phyloP scores from a whole-genome alignment of 2,113 vertebrate species.

The Heterotis niloticus region DNA sequence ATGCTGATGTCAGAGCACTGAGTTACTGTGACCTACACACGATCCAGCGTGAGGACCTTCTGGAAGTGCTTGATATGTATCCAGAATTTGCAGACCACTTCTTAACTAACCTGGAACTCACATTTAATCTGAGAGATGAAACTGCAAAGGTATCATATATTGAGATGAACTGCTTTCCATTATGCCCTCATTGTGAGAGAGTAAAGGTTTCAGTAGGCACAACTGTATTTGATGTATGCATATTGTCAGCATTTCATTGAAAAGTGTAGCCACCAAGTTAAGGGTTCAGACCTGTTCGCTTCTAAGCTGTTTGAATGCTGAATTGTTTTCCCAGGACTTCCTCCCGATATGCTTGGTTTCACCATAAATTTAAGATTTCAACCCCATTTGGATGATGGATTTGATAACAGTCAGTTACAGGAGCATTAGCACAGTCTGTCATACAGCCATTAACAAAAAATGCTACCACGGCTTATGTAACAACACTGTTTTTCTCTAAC shows the following conservation, averaged over 20 bases:
- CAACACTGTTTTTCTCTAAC: neutral
- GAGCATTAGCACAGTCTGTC: neutral
- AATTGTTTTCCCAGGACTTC: too few species aligned
- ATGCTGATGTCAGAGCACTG: constrained; percentile 90
- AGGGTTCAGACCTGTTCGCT: too few species aligned
- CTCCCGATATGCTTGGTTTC: too few species aligned
- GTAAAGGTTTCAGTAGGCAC: too few species aligned
- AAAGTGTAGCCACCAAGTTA: too few species aligned
- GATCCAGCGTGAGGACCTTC: constrained; percentile 88
- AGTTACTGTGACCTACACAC: constrained; percentile 97
- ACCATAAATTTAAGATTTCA: too few species aligned
- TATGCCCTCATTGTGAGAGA: neutral
- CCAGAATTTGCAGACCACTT: constrained; percentile 96
- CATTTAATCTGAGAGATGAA: constrained; percentile 93
- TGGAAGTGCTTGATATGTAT: constrained; percentile 98
- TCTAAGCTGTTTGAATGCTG: too few species aligned
- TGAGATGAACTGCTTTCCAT: neutral
- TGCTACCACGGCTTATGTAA: neutral
- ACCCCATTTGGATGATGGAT: too few species aligned
- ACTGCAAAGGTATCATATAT: constrained; percentile 69
- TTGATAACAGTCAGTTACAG: too few species aligned
- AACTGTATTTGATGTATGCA: too few species aligned
- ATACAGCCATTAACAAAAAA: neutral
- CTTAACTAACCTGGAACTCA: constrained; percentile 90
- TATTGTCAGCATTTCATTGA: too few species aligned